Evolutionary conservation across 1,140 invertebrate genomes (phyloP).

Genomic region (Maniola jurtina): DNA sequence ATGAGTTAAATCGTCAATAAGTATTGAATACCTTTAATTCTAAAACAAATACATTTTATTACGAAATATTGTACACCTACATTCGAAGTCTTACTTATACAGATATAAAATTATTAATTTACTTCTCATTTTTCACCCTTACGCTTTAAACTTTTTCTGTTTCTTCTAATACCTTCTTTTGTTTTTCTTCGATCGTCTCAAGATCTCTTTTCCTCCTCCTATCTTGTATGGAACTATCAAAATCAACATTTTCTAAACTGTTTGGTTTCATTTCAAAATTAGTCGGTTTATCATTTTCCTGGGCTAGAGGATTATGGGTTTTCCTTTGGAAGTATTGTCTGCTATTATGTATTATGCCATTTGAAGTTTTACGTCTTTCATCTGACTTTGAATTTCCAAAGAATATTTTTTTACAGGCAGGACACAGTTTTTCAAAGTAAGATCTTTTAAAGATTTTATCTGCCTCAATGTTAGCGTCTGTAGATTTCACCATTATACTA

Average conservation of each 20-base stretch:
- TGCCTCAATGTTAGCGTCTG: neutral
- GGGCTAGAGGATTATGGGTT: neutral
- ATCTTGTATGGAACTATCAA: neutral
- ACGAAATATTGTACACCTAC: neutral
- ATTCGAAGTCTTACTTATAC: neutral
- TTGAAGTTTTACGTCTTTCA: neutral
- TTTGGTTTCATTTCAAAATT: slow-evolving; percentile 10
- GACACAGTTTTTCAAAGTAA: slow-evolving; percentile 32
- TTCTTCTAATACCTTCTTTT: slow-evolving; percentile 22
- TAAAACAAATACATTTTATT: neutral
- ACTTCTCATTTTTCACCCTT: neutral
- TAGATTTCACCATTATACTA: neutral
- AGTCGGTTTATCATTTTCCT: slow-evolving; percentile 1
- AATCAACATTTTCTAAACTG: slow-evolving; percentile 5
- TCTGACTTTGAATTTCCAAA: slow-evolving; percentile 14
- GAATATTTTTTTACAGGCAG: slow-evolving; percentile 28
- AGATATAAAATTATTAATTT: neutral
- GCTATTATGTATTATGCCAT: slow-evolving; percentile 28
- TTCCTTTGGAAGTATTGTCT: slow-evolving; percentile 24
- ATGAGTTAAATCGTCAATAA: neutral
- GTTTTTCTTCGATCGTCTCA: slow-evolving; percentile 21
- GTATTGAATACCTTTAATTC: neutral
- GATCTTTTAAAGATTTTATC: slow-evolving; percentile 36
- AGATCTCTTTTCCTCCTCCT: slow-evolving; percentile 24
- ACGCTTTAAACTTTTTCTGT: slow-evolving; percentile 25